A percentile compares a stretch with the other conserved stretches of the same genome.
Conservation (phyloP, 2,888 invertebrate genomes). For the Metallyticus violacea region DNA sequence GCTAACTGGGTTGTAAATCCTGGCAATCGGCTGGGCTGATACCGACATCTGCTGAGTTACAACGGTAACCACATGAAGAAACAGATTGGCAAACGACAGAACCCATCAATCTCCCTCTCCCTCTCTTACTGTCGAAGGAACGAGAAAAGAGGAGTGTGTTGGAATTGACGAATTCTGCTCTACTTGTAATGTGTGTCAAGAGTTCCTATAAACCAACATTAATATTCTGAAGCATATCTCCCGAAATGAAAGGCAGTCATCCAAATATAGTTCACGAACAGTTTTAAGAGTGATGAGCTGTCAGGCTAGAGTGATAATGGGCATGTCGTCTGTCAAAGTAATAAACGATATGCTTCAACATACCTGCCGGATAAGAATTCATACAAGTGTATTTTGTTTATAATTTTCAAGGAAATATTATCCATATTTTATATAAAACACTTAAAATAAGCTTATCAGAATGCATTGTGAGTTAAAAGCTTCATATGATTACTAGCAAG, state of each 20-base stretch:
- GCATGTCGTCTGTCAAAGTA: too few species aligned
- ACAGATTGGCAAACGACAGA: background rate
- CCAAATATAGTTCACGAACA: background rate
- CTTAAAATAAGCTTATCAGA: too few species aligned
- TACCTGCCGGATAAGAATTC: too few species aligned
- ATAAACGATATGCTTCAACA: too few species aligned
- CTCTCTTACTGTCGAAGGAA: background rate
- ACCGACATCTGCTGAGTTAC: slow-evolving; percentile 9
- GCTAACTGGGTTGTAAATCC: background rate
- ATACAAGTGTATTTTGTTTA: too few species aligned
- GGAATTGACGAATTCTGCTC: background rate
- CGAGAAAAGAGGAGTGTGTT: background rate
- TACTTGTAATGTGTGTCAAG: background rate
- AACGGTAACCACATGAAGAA: background rate
- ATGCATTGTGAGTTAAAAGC: too few species aligned
- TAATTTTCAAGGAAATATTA: too few species aligned
- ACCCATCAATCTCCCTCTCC: background rate
- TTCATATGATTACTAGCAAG: too few species aligned
- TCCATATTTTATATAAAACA: too few species aligned
- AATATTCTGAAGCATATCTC: background rate
- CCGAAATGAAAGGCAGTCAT: background rate
- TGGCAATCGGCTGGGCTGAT: background rate
- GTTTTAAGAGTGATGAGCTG: too few species aligned
- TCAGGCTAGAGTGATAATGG: too few species aligned
- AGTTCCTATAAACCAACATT: background rate